These are phyloP conservation scores for Araneus ventricosus DNA, from an alignment of 1,140 invertebrate species.

Conservation along the genomic window DNA sequence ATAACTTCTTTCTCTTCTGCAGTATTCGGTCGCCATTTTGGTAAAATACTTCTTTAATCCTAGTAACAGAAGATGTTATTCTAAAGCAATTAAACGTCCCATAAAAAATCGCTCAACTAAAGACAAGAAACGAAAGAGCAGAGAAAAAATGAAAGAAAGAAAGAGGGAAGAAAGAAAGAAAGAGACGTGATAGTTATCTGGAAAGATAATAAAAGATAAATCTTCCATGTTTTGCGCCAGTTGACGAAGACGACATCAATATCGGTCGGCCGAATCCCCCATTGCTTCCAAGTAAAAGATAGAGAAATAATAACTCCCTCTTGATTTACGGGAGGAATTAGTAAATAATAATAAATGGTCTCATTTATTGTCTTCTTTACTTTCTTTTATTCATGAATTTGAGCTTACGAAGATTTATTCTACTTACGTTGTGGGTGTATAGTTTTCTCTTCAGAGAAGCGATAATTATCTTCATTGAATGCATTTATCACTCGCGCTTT, in stretches of 20 bases:
- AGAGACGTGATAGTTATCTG: conserved; percentile 22
- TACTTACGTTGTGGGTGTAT: conserved; percentile 42
- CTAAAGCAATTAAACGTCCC: conserved; percentile 7
- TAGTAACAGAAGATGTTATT: not conserved
- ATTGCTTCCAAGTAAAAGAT: conserved; percentile 5
- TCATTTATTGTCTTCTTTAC: conserved; percentile 61
- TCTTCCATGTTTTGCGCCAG: conserved; percentile 35
- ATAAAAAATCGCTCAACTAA: not conserved
- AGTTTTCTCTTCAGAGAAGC: conserved; percentile 43
- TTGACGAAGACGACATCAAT: conserved; percentile 48
- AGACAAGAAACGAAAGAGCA: conserved; percentile 9
- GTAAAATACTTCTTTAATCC: not conserved
- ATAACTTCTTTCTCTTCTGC: too few species aligned
- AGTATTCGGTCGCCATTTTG: not conserved
- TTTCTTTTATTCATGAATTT: conserved; percentile 69
- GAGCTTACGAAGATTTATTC: conserved; percentile 62
- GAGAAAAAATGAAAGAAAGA: not conserved
- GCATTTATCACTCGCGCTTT: conserved; percentile 52
- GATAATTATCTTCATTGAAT: conserved; percentile 59
- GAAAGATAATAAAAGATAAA: conserved; percentile 44
- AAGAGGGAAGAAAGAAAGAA: not conserved
- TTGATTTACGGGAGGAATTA: conserved; percentile 62
- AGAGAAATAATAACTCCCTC: conserved; percentile 60
- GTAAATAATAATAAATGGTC: conserved; percentile 70
- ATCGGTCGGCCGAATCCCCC: conserved; percentile 16